These are phyloP conservation scores for Smithornis capensis DNA, from an alignment of 2,113 vertebrate genomes.

Conservation along the genomic window DNA sequence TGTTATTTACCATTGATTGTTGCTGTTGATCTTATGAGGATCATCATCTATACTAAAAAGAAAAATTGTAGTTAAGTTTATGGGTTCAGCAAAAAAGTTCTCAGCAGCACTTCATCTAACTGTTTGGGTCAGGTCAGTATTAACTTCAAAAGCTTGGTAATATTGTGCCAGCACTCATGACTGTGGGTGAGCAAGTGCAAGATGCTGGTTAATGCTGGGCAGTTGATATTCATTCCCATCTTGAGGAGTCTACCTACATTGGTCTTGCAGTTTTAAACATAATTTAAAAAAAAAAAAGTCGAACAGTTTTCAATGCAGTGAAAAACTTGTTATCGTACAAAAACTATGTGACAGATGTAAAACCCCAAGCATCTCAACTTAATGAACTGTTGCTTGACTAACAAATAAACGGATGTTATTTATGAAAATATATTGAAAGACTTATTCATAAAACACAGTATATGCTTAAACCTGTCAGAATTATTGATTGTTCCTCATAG, in stretches of 20 bases:
- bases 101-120: neutral
- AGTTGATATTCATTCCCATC: neutral
- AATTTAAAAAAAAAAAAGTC: neutral
- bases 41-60: neutral
- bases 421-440: neutral
- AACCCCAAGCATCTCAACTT: neutral
- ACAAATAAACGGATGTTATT: neutral
- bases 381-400: neutral
- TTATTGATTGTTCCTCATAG: conserved; percentile 18
- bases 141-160: neutral
- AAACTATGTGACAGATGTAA: neutral
- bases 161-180: rapidly evolving
- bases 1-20: neutral
- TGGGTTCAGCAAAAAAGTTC: neutral
- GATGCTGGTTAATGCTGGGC: neutral
- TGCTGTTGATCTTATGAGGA: neutral
- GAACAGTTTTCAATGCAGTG: neutral
- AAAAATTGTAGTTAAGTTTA: neutral
- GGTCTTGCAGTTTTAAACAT: neutral
- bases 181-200: neutral
- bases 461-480: neutral
- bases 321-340: neutral
- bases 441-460: neutral
- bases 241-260: neutral
- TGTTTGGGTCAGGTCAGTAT: neutral